Evolutionary conservation across 1,140 invertebrate genomes (phyloP), one percentile per base, ranked within the genome.

Genomic region (Platorchestia sp.): DNA sequence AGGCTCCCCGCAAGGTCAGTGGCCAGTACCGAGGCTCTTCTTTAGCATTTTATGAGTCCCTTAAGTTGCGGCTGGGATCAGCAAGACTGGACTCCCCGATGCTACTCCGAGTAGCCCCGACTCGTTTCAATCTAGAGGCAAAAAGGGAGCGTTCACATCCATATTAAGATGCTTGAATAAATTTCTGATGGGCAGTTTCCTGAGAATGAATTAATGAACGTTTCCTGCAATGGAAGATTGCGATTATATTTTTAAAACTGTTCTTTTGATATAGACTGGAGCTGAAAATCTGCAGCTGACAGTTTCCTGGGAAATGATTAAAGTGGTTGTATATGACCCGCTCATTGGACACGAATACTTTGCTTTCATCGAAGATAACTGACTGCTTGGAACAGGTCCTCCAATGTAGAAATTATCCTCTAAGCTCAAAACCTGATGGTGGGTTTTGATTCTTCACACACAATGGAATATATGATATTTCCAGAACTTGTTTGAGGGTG

Each of bases 1-100:
- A 47, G 45, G 45, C 91, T 45, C 16, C 91, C 44, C 91, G 45
- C 91, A 93, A 93, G 91, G 91, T 93, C 91, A 93, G 91, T 93
- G 40, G 91, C 91, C 91, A 40, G 91, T 47, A 47, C 45, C 36
- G 6, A 45, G 91, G 91, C 43, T 45, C 91, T 45, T 93, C 91
- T 47, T 93, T 93, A 93, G 91, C 91, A 93, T 93, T 93, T 93
- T 93, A 93, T 93, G 91, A 47, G 91, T 93, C 91, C 91, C 91
- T 93, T 93, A 45, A 93, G 91, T 93, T 47, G 45, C 91, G 10
- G 5, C 16, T 47, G 91, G 45, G 91, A 93, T 93, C 91, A 93
- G 91, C 91, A 44, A 40, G 43, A 16, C 91, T 44, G 91, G 91
- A 93, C 91, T 47, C 16, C 22, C 45, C 43, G 91, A 93, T 47